Base-by-base conservation (phyloP, 1,140 invertebrate species). In the Olivierus martensii region DNA sequence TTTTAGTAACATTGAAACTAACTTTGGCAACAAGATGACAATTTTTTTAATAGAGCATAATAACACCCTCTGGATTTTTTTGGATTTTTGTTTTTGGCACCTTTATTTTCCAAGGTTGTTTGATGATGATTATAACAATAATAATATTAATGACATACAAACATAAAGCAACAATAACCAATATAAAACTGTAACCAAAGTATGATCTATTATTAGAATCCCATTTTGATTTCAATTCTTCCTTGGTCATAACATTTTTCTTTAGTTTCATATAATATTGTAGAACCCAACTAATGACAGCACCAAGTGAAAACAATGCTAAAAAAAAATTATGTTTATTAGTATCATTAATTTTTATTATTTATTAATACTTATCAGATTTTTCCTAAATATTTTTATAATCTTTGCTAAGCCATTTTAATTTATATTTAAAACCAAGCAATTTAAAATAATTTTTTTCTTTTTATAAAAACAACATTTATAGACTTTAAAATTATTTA, bases 21-120 rank as follows among this genome's bases (percentile, higher is more conserved):
- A 28, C 28, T 28, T 28, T 28, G 28, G 28, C 28, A 28, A 28
- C 28, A 2, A 28, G 4, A 28, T 28, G n/a, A n/a, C n/a, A n/a
- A 6, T 9, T 28, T 28, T 7, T 28, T 73, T 70, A 87, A 64
- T 86, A 87, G 44, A 87, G 69, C 83, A 87, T 86, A 65, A 87
- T 86, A 59, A 82, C 83, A 62, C 82, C 83, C 58, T 85, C 84
- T 49, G 81, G 77, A 69, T 87, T 86, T 67, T 87, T 83, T 63
- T 86, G 82, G 0, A 76, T 71, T 28, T 62, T 61, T 12, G 60
- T 59, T 42, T 62, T 62, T 57, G 78, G 79, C 21, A 77, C 71
- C 38, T 57, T 51, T 19, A 59, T 63, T 86, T 82, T 0, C 76
- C 70, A 22, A 62, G 60, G 11, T 59, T 59, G 41, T 62, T 62